Evolutionary conservation across 2,113 vertebrate species (phyloP), one percentile per base, ranked within the genome.

Genomic region (Pyxicephalus adspersus): DNA sequence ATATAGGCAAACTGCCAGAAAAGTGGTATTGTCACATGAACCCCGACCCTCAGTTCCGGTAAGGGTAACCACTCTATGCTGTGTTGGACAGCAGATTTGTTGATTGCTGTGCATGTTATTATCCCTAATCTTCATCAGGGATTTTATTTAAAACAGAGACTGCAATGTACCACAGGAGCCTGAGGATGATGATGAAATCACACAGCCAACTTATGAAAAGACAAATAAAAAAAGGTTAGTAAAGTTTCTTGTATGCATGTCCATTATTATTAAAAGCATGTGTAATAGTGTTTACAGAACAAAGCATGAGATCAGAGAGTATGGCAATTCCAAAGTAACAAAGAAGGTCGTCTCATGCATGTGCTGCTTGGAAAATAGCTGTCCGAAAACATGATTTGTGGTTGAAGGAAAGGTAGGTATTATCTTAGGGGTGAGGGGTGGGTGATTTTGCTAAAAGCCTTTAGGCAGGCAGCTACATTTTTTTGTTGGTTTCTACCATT

Each of bases 11-110:
- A 15, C 88, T 99, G 77, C 96, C 97, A 1, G 90, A 95, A 0
- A 94, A 95, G 86, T 99, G 98, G 98, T 97, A 88, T 89, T 99
- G 98, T 89, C 85, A 77, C 50, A 86, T 93, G 87, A 99, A 99
- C 89, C 94, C 96, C 19, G 95, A 99, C 86, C 95, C 97, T 8
- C 94, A 96, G 2, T 94, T 94, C 90, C 87, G 93, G 94, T 95
- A 90, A 87, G 18, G 3, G 11, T n/a, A 2, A 26, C 13, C 4
- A 11, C 18, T 29, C 20, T 11, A 7, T 45, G 7, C 20, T 17
- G 7, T 17, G 63, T 4, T n/a, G n/a, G n/a, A n/a, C n/a, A n/a
- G n/a, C 17, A 25, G 17, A 25, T 64, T 65, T 18, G 28, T 7
- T 64, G 7, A 23, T 28, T 64, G 8, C 23, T 7, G 13, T 28